Evolutionary conservation across 2,113 vertebrate species (phyloP).

Genomic region (Amphilophus citrinellus): DNA sequence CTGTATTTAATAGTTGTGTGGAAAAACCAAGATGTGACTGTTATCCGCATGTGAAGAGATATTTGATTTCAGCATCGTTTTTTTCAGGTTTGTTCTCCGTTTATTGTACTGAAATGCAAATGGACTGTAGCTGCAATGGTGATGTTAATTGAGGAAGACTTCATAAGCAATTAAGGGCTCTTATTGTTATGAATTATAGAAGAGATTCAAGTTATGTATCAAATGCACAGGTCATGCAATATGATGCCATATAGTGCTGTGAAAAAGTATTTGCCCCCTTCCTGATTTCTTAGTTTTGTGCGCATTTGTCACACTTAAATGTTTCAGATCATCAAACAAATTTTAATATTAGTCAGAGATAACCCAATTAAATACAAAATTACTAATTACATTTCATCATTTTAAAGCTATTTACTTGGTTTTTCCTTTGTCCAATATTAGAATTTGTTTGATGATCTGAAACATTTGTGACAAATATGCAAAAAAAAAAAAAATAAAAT

Average conservation of each 20-base stretch:
- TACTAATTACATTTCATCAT: too few species aligned
- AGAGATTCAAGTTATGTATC: neutral
- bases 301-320: neutral
- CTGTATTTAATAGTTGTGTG: neutral
- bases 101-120: neutral
- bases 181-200: conserved; percentile 1
- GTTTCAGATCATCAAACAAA: too few species aligned
- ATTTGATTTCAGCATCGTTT: neutral
- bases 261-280: neutral
- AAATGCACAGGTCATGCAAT: neutral
- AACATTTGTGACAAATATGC: neutral
- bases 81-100: neutral
- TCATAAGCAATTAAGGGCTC: conserved; percentile 19
- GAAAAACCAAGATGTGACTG: conserved; percentile 5
- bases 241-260: neutral
- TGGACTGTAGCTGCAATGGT: neutral
- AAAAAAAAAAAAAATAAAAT: neutral
- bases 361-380: too few species aligned
- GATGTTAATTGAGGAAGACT: neutral
- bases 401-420: too few species aligned
- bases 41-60: conserved; percentile 20
- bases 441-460: neutral
- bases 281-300: neutral
- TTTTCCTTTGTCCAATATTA: too few species aligned
- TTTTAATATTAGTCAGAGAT: too few species aligned